These are phyloP conservation scores for Coracias cyanogaster DNA, from an alignment of 2,797 vertebrate species.

Conservation along the genomic window DNA sequence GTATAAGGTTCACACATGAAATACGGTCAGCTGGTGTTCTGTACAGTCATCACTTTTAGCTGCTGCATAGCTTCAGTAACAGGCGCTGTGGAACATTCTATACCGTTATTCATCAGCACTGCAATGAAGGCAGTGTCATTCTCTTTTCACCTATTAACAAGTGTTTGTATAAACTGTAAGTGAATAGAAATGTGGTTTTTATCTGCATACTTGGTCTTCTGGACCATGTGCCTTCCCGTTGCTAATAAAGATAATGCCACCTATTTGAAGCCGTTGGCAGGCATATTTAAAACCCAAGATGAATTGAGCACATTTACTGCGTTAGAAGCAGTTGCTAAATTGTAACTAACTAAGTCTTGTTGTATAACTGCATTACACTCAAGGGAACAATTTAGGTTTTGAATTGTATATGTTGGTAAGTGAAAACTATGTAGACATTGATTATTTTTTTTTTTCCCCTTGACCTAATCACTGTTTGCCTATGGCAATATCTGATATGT, in stretches of 20 bases:
- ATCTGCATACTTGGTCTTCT: not conserved
- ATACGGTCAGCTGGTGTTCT: not conserved
- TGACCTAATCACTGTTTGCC: conserved; percentile 72
- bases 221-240: not conserved
- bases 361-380: conserved; percentile 68
- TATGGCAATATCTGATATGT: conserved; percentile 67
- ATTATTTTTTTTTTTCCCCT: conserved; percentile 67
- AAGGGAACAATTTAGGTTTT: conserved; percentile 71
- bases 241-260: conserved; percentile 29
- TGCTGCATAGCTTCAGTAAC: not conserved
- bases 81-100: not conserved
- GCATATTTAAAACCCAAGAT: conserved; percentile 58
- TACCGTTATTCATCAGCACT: not conserved
- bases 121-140: not conserved
- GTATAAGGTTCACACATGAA: not conserved
- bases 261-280: conserved; percentile 25
- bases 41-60: not conserved
- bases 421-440: conserved; percentile 75
- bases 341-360: conserved; percentile 69
- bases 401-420: conserved; percentile 73
- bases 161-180: not conserved
- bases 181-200: not conserved
- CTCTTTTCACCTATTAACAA: not conserved
- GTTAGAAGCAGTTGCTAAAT: conserved; percentile 65
- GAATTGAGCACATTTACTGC: conserved; percentile 31